A percentile compares a stretch with the other conserved stretches of the same genome.
Conservation (phyloP, 2,113 vertebrate genomes). For the Hydropotes inermis region DNA sequence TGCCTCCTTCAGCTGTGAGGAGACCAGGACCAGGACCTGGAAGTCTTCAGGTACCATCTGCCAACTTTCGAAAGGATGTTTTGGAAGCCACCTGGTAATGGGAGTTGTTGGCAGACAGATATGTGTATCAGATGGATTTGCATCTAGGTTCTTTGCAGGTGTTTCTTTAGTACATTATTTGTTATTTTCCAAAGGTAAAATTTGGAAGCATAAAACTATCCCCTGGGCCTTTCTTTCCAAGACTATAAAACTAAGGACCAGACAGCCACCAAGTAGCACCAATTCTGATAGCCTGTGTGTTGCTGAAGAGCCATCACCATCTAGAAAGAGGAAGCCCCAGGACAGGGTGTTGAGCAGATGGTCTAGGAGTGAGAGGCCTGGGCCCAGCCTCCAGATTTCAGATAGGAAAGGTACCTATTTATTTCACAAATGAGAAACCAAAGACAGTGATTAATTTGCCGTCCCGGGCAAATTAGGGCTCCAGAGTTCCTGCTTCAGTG, state of each 20-base stretch:
- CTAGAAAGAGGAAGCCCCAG: background rate
- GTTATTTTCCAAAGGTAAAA: conserved; percentile 1
- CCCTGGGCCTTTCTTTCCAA: background rate
- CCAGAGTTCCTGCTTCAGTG: background rate
- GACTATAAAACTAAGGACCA: background rate
- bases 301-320: background rate
- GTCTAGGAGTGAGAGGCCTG: background rate
- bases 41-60: background rate
- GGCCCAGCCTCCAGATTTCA: background rate
- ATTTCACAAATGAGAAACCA: background rate
- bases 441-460: background rate
- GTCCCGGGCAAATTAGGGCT: background rate
- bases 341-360: background rate
- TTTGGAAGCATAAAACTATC: background rate
- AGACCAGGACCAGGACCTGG: background rate
- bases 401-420: background rate
- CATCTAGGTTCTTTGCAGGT: background rate
- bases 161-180: conserved; percentile 24
- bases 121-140: background rate
- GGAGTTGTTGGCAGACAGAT: background rate
- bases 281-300: background rate
- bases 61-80: background rate
- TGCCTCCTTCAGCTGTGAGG: background rate
- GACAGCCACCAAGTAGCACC: background rate
- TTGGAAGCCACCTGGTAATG: background rate